Evolutionary conservation across 2,888 invertebrate genomes (phyloP).

Genomic region (Megastigmus dorsalis): DNA sequence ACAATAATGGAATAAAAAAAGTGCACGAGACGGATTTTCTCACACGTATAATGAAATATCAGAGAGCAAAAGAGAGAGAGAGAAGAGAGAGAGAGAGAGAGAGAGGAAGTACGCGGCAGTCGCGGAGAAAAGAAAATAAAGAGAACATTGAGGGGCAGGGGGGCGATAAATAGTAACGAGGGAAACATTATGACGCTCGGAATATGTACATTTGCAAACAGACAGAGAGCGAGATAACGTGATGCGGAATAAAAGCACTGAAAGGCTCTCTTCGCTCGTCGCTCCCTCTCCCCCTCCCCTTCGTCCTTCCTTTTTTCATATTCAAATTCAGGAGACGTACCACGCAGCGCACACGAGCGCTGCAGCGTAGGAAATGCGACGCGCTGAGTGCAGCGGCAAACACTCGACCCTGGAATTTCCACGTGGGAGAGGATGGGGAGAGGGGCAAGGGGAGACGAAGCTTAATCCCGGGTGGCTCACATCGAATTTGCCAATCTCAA

Average conservation of each 20-base stretch:
- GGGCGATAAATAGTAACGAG: background rate
- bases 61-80: background rate
- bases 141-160: slow-evolving; percentile 5
- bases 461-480: slow-evolving; percentile 30
- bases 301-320: slow-evolving; percentile 3
- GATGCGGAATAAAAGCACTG: background rate
- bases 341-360: background rate
- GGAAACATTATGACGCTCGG: background rate
- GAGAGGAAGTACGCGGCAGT: background rate
- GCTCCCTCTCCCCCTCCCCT: background rate
- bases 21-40: slow-evolving; percentile 1
- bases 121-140: background rate
- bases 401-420: slow-evolving; percentile 22
- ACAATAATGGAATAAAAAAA: slow-evolving; percentile 16
- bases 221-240: slow-evolving; percentile 19
- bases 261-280: background rate
- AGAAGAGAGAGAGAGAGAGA: slow-evolving; percentile 1
- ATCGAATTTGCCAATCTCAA: slow-evolving; percentile 28
- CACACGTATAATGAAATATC: slow-evolving; percentile 7
- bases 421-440: too few species aligned
- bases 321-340: slow-evolving; percentile 17
- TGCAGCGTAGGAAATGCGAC: background rate
- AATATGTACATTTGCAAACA: slow-evolving; percentile 9
- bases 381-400: background rate
- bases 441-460: slow-evolving; percentile 25